phyloP scores from a whole-genome alignment of 2,113 vertebrate species.

The Pimephales promelas region DNA sequence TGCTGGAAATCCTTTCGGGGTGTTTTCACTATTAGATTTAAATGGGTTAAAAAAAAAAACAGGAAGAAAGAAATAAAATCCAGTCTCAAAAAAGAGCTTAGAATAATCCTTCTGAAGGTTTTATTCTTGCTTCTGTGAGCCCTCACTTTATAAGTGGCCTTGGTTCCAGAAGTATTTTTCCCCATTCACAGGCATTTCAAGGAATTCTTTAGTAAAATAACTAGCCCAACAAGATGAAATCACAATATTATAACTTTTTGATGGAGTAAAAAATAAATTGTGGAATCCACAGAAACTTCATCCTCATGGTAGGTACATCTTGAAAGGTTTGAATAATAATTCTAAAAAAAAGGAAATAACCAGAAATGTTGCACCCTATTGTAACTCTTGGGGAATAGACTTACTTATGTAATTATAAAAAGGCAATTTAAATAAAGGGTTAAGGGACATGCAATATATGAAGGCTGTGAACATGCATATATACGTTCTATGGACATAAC shows the following conservation, averaged over 20 bases:
- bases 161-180: not conserved
- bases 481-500: not conserved
- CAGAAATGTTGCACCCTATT: not conserved
- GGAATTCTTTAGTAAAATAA: not conserved
- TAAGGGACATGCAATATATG: not conserved
- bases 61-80: slow-evolving; percentile 51
- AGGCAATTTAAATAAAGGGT: not conserved
- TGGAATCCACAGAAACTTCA: not conserved
- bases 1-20: slow-evolving; percentile 37
- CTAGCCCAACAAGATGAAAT: not conserved
- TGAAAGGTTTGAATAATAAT: not conserved
- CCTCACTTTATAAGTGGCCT: slow-evolving; percentile 18
- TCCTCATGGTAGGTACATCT: not conserved
- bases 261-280: not conserved
- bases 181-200: not conserved
- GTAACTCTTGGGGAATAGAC: not conserved
- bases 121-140: slow-evolving; percentile 36
- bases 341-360: not conserved
- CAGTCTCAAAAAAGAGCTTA: slow-evolving; percentile 53
- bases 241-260: not conserved
- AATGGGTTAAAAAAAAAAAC: not conserved
- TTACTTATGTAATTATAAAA: not conserved
- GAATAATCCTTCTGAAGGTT: slow-evolving; percentile 52
- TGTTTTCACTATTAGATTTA: slow-evolving; percentile 20
- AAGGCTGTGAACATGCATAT: not conserved